A percentile compares a stretch with the other conserved stretches of the same genome.
These are phyloP conservation scores for Zeugodacus cucurbitae DNA, from an alignment of 1,140 invertebrate species.

Conservation along the genomic window DNA sequence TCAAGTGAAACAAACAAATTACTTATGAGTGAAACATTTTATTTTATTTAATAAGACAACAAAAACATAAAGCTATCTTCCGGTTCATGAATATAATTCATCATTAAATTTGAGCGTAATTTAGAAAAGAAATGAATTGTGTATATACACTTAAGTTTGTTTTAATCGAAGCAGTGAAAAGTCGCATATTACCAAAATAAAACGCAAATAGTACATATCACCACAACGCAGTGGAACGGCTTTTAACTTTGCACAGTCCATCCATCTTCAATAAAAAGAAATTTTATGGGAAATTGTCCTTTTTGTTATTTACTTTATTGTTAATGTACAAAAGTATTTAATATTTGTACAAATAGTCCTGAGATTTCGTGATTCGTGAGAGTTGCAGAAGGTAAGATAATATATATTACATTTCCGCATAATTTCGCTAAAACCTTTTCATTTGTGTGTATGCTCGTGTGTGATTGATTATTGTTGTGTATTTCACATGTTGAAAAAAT, in stretches of 20 bases:
- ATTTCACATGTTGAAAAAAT: not conserved
- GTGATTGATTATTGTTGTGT: not conserved
- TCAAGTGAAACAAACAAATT: not conserved
- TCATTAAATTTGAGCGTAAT: too few species aligned
- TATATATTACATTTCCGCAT: not conserved
- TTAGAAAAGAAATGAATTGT: not conserved
- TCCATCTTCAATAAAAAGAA: not conserved
- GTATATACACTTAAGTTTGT: not conserved
- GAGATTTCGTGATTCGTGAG: too few species aligned
- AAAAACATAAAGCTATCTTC: constrained; percentile 3
- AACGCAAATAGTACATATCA: not conserved
- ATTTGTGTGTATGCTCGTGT: not conserved
- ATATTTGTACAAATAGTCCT: not conserved
- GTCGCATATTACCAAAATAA: not conserved
- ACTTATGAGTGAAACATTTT: not conserved
- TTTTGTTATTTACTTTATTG: not conserved
- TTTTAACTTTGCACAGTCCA: constrained; percentile 12
- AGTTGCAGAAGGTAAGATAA: not conserved
- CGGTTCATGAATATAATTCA: not conserved
- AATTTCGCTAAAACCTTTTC: not conserved
- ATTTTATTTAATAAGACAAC: not conserved
- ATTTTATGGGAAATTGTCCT: not conserved
- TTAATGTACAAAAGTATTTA: not conserved
- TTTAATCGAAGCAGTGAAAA: not conserved
- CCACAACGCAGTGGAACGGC: constrained; percentile 13